Conservation (phyloP, 92 coral and sea anemone genomes). For the Siderastrea siderea region DNA sequence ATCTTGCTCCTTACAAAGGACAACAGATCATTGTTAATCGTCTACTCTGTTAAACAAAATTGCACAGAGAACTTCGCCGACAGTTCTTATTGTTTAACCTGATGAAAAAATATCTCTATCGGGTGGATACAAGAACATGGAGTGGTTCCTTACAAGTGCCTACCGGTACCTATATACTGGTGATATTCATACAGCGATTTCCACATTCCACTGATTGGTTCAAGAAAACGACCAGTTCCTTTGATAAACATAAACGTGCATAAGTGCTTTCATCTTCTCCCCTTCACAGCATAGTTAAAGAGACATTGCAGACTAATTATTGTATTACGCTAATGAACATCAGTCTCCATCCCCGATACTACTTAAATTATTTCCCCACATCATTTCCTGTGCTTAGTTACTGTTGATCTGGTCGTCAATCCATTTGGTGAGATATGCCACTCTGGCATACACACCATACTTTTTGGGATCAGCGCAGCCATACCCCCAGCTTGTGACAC, state of each 20-base stretch:
- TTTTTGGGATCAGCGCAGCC: constrained; percentile 28
- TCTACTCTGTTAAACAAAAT: neutral
- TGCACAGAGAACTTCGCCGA: neutral
- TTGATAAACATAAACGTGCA: neutral
- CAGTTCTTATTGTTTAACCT: too few relatives aligned
- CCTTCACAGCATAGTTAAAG: constrained; percentile 2
- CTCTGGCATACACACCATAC: constrained; percentile 53
- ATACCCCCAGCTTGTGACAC: constrained; percentile 54
- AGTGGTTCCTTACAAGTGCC: too few relatives aligned
- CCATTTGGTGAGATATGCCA: constrained; percentile 3
- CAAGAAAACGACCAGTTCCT: neutral
- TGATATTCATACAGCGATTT: neutral
- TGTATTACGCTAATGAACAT: neutral
- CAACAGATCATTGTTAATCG: neutral
- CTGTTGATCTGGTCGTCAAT: constrained; percentile 6
- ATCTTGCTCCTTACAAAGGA: neutral
- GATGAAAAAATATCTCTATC: too few relatives aligned
- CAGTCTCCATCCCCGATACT: neutral
- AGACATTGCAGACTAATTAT: neutral
- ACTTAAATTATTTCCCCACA: neutral
- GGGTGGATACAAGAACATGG: too few relatives aligned
- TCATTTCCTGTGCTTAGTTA: neutral
- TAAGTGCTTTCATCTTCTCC: neutral
- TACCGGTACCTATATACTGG: too few relatives aligned
- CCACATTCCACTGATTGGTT: neutral